Conservation (phyloP, 2,797 vertebrate genomes). For the Gambelia wislizenii region DNA sequence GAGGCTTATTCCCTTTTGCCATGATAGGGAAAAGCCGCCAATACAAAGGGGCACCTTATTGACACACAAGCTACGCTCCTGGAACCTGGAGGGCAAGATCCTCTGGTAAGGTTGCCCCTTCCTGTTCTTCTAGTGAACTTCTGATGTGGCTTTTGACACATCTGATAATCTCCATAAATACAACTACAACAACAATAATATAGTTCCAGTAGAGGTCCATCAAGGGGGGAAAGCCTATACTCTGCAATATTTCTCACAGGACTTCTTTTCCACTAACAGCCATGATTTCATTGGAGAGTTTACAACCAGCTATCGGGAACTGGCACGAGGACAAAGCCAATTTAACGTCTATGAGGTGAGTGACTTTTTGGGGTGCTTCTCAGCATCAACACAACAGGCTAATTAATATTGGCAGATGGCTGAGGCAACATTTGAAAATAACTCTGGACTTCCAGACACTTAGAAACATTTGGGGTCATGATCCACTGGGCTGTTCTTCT, state of each 20-base stretch:
- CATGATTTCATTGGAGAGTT: constrained; percentile 98
- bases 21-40: too few species aligned
- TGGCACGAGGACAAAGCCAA: constrained; percentile 93
- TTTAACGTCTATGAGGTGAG: constrained; percentile 96
- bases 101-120: too few species aligned
- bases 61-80: too few species aligned
- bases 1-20: too few species aligned
- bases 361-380: neutral
- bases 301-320: constrained; percentile 94
- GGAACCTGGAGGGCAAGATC: too few species aligned
- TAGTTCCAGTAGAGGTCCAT: neutral
- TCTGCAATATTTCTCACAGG: neutral
- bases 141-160: too few species aligned
- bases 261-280: constrained; percentile 74
- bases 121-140: too few species aligned
- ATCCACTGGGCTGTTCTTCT: neutral
- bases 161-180: too few species aligned
- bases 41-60: too few species aligned
- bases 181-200: neutral
- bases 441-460: neutral
- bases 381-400: neutral
- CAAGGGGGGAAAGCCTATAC: too few species aligned
- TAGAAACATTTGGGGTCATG: neutral
- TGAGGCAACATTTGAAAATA: neutral
- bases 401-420: neutral